These are phyloP conservation scores for Poecilus cupreus DNA, from an alignment of 2,888 invertebrate species.

Conservation along the genomic window DNA sequence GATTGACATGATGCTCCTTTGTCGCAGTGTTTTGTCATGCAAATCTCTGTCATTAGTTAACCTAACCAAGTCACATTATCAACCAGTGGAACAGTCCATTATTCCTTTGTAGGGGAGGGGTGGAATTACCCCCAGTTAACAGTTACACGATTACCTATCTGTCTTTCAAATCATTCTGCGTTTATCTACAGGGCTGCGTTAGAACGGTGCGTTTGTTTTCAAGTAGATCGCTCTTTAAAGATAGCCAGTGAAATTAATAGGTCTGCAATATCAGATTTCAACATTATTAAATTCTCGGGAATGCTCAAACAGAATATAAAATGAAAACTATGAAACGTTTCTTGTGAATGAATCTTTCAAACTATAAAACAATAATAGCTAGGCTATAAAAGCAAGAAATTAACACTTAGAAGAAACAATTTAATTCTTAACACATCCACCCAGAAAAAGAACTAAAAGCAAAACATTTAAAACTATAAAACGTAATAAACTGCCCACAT, in stretches of 20 bases:
- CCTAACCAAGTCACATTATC: conserved; percentile 44
- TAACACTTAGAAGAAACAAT: conserved; percentile 34
- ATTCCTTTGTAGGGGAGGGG: not conserved
- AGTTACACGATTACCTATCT: conserved; percentile 29
- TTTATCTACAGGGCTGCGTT: not conserved
- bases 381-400: conserved; percentile 16
- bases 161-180: not conserved
- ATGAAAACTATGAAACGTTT: not conserved
- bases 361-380: conserved; percentile 6
- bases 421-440: conserved; percentile 44
- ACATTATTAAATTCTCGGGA: not conserved
- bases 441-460: conserved; percentile 35
- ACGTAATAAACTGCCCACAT: conserved; percentile 41
- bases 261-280: not conserved
- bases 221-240: conserved; percentile 11
- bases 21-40: conserved; percentile 55
- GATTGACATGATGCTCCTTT: conserved; percentile 55
- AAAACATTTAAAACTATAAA: conserved; percentile 45
- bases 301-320: not conserved
- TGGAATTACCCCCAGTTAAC: conserved; percentile 12
- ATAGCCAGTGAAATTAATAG: conserved; percentile 31
- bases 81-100: conserved; percentile 38
- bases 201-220: not conserved
- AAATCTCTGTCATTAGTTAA: conserved; percentile 52
- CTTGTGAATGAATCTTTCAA: not conserved